Percentiles rank a stretch among this genome's conserved stretches.
phyloP scores from a whole-genome alignment of 2,888 invertebrate species.

The Drosophila stalkeri region DNA sequence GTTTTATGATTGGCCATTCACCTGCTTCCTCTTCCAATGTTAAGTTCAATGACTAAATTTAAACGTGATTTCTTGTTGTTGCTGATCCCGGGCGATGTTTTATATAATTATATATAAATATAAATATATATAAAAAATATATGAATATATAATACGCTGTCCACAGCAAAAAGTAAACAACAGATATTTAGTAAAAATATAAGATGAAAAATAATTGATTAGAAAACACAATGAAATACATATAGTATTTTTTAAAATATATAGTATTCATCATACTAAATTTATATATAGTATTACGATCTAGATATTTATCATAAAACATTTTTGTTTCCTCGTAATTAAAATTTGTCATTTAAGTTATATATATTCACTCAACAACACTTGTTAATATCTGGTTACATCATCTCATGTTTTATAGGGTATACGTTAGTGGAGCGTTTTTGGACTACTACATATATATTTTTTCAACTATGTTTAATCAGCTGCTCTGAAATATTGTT shows the following conservation, averaged over 20 bases:
- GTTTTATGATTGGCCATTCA: conserved; percentile 9
- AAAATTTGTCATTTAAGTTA: no score
- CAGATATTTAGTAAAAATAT: background rate
- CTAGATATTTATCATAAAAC: background rate
- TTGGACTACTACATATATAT: background rate
- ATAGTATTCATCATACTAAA: background rate
- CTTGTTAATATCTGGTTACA: background rate
- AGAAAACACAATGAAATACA: background rate
- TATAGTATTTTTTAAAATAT: background rate
- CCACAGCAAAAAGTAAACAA: background rate
- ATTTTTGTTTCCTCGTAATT: no score
- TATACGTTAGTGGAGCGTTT: background rate
- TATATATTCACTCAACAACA: background rate
- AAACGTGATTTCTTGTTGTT: conserved; percentile 44
- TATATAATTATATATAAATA: background rate
- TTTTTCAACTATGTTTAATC: conserved; percentile 58
- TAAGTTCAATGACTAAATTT: conserved; percentile 76
- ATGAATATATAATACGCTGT: background rate
- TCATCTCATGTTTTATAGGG: background rate
- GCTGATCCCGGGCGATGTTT: conserved; percentile 21
- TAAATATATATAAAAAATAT: background rate
- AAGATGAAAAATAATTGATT: background rate
- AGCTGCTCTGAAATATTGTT: conserved; percentile 42
- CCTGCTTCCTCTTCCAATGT: conserved; percentile 39
- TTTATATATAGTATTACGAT: background rate